Evolutionary conservation across 2,797 vertebrate species (phyloP).

Genomic region (Eulemur coronatus): DNA sequence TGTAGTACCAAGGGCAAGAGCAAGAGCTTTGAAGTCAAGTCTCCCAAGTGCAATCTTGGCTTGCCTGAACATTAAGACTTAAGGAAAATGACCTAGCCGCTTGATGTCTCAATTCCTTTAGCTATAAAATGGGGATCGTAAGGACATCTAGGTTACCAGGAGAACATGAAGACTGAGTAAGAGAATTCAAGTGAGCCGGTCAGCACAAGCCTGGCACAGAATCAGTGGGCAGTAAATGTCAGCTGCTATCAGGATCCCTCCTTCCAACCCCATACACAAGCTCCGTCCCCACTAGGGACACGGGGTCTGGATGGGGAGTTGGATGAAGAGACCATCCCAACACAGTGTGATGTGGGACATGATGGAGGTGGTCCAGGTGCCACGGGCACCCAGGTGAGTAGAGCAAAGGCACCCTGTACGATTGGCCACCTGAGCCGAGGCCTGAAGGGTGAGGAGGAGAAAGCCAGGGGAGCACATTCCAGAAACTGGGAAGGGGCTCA

Average conservation of each 20-base stretch:
- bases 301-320: background rate
- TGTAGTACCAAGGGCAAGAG: background rate
- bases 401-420: background rate
- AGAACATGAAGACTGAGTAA: background rate
- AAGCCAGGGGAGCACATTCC: background rate
- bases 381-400: background rate
- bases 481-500: background rate
- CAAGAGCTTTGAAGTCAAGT: background rate
- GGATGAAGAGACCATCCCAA: background rate
- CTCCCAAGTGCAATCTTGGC: background rate
- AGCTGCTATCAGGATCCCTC: background rate
- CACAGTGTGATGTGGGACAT: background rate
- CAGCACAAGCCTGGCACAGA: background rate
- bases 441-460: background rate
- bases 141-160: background rate
- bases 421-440: background rate
- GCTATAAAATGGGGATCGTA: background rate
- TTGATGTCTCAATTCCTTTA: background rate
- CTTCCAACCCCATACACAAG: fast-evolving
- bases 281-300: background rate
- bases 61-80: background rate
- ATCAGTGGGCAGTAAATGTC: background rate
- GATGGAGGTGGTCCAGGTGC: no score
- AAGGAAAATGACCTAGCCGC: background rate
- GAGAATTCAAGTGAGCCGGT: background rate